A percentile compares a stretch with the other conserved stretches of the same genome.
Conservation (phyloP, 2,113 vertebrate genomes). For the Brachyistius frenatus region DNA sequence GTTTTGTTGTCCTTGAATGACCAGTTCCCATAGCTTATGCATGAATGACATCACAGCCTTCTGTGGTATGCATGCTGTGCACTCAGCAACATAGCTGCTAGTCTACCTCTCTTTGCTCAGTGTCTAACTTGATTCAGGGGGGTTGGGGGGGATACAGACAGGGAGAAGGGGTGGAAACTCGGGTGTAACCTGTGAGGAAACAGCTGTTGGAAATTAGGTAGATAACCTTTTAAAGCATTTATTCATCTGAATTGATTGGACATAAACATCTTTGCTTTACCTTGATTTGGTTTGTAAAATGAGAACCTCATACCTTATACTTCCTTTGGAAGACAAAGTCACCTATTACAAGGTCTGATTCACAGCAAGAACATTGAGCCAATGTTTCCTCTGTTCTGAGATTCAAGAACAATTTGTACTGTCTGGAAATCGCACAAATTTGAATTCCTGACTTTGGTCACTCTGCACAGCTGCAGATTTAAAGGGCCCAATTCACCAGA, state of each 20-base stretch:
- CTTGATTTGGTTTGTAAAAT: conserved; percentile 17
- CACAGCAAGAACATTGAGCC: conserved; percentile 40
- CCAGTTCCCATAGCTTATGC: conserved; percentile 57
- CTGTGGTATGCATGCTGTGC: conserved; percentile 56
- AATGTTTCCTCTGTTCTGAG: conserved; percentile 59
- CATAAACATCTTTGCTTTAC: conserved; percentile 20
- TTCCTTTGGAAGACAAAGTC: conserved; percentile 44
- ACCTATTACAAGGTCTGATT: conserved; percentile 52
- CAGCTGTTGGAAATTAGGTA: conserved; percentile 46
- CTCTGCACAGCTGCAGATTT: conserved; percentile 75
- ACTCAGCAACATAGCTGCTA: conserved; percentile 45
- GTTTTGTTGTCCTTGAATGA: conserved; percentile 78
- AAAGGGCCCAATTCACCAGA: conserved; percentile 60
- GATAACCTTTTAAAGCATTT: conserved; percentile 13
- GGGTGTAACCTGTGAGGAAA: conserved; percentile 44
- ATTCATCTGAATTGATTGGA: neutral
- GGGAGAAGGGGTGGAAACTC: neutral
- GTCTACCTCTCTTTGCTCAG: conserved; percentile 28
- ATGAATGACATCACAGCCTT: conserved; percentile 74
- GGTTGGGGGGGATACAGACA: neutral
- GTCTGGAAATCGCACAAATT: conserved; percentile 66
- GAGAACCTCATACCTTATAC: neutral
- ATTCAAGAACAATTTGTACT: conserved; percentile 76
- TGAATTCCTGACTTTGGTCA: conserved; percentile 73
- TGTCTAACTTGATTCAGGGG: conserved; percentile 49